These are phyloP conservation scores for Trichosurus vulpecula DNA, from an alignment of 2,797 vertebrate genomes.

Conservation along the genomic window DNA sequence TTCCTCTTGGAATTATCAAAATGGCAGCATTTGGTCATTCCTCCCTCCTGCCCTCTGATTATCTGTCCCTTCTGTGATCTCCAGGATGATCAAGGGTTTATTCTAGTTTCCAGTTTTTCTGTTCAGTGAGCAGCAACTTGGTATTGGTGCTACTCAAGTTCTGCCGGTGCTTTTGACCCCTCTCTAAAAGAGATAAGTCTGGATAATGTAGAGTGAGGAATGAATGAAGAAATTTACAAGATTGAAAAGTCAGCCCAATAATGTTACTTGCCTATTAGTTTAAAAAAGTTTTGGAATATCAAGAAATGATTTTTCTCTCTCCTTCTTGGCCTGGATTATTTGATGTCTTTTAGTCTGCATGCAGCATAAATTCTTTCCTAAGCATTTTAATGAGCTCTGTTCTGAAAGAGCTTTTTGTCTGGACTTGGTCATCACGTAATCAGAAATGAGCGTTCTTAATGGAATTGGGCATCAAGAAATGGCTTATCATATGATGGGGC, in stretches of 20 bases:
- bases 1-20: not conserved
- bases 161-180: not conserved
- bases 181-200: not conserved
- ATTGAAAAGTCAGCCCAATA: not conserved
- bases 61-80: not conserved
- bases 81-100: not conserved
- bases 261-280: not conserved
- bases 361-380: not conserved
- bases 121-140: not conserved
- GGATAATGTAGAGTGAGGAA: not conserved
- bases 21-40: no score
- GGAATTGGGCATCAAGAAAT: slow-evolving; percentile 11
- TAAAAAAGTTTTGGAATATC: not conserved
- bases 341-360: not conserved
- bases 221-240: not conserved
- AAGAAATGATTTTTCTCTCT: not conserved
- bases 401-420: not conserved
- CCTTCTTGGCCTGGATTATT: not conserved
- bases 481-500: slow-evolving; percentile 34
- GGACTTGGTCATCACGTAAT: not conserved
- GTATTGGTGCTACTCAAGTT: not conserved
- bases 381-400: not conserved
- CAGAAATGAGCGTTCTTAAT: slow-evolving; percentile 19
- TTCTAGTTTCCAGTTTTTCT: not conserved
- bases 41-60: not conserved